Evolutionary conservation across 2,888 invertebrate species (phyloP), one percentile per base, ranked within the genome.

Genomic region (Byasa hedistus): DNA sequence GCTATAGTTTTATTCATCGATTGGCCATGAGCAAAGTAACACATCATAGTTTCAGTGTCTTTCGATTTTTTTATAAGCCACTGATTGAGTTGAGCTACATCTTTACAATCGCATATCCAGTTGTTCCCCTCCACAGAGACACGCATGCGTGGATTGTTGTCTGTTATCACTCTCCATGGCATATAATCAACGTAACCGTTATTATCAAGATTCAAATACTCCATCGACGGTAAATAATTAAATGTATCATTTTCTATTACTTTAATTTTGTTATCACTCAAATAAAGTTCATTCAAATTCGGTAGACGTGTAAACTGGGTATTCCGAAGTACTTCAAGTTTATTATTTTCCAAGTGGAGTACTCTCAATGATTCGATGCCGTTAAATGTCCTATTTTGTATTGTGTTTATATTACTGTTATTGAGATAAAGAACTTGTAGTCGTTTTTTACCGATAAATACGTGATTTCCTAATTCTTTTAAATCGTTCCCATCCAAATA

Each of bases 401-500:
- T 94, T 73, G 94, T 93, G 72, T 94, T 93, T 73, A 96, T 94
- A 78, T 95, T 94, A 85, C 96, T 96, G 86, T 94, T 94, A 89
- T 96, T 96, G 73, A 96, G 93, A 87, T 93, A 96, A 73, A 96
- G 91, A 75, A 95, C 94, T 87, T 95, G 94, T 72, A 96, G 90
- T 84, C 96, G 94, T 86, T 96, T 96, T 89, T 96, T 95, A 70
- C 96, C 97, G 82, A 97, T 96, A 87, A 97, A 97, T 81, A 96
- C 95, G 92, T 96, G 96, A 89, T 95, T 95, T 77, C 95, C 95
- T 72, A 97, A 93, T 79, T 95, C 94, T 73, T 94, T 94, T 71
- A 97, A 93, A 82, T 95, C 92, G 86, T 96, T 96, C 71, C 96
- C 96, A 85, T 96, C 96, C 78, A 97, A 92, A 88, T 96, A 96